Base-by-base conservation (phyloP, 2,113 vertebrate species). In the Passer montanus region DNA sequence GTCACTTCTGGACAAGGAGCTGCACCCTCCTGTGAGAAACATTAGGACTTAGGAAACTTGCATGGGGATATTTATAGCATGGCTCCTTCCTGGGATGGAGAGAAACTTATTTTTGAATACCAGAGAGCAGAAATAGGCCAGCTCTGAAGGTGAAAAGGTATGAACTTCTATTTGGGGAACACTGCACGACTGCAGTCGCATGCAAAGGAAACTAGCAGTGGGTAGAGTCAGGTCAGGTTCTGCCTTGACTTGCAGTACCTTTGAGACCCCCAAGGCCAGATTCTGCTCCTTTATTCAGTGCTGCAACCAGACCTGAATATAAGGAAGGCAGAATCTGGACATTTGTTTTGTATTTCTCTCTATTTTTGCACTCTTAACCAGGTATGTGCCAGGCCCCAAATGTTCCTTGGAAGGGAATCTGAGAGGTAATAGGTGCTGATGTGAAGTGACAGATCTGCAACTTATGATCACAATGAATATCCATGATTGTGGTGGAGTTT, bases 131-230 rank as follows among this genome's bases (percentile, higher is more conserved):
- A 94, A 94, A 92, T 56, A 96, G 90, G 80, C 47, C 64, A n/a
- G 15, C 67, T 67, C 83, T 90, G 88, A 96, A 96, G 95, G 92
- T 90, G 93, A 92, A 96, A 95, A 96, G 90, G 90, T 95, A 74
- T 67, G 87, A 87, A 80, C 41, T 92, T 79, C 87, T 95, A 86
- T 90, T 78, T 90, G 60, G 79, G 64, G 92, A 95, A 56, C 23
- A 21, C 33, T 55, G 90, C 55, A 11, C 39, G 67, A 59, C 43
- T 11, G 1, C 55, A 88, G 50, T 35, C 1, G 0, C 35, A 31
- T 49, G 76, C 62, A 28, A 70, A 92, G 76, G 56, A 39, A 92
- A 47, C 14, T 2, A 37, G 13, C 30, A 46, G 50, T 22, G 26
- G 22, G 50, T 9, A 85, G 30, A 85, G 59, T 28, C 47, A 73